Evolutionary conservation across 2,888 invertebrate genomes (phyloP).

Genomic region (Agriopis leucophaearia): DNA sequence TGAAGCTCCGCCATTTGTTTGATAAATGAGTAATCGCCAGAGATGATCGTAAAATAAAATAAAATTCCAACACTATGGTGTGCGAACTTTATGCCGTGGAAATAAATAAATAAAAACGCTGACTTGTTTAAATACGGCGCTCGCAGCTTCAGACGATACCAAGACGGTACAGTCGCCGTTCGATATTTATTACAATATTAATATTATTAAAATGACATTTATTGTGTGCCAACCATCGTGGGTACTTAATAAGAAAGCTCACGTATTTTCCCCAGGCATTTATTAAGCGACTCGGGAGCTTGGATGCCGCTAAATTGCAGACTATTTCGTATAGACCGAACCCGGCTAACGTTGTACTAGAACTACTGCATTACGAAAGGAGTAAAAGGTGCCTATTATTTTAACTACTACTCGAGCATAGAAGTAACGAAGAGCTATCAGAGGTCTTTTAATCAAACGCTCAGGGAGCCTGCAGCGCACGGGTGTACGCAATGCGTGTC

Average conservation of each 20-base stretch:
- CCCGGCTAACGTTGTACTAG: slow-evolving; percentile 34
- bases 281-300: slow-evolving; percentile 32
- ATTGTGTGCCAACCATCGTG: slow-evolving; percentile 52
- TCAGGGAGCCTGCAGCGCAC: slow-evolving; percentile 53
- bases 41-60: slow-evolving; percentile 61
- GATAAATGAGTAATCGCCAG: slow-evolving; percentile 71
- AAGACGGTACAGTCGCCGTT: slow-evolving; percentile 59
- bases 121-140: slow-evolving; percentile 60
- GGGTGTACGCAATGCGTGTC: slow-evolving; percentile 70
- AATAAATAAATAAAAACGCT: slow-evolving; percentile 70
- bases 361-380: slow-evolving; percentile 40
- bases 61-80: slow-evolving; percentile 58
- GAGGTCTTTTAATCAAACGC: slow-evolving; percentile 65
- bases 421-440: slow-evolving; percentile 56
- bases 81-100: slow-evolving; percentile 65
- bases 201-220: slow-evolving; percentile 65
- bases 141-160: slow-evolving; percentile 56
- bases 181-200: slow-evolving; percentile 64
- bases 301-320: slow-evolving; percentile 38
- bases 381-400: slow-evolving; percentile 43
- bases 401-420: slow-evolving; percentile 47
- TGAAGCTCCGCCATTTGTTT: slow-evolving; percentile 75
- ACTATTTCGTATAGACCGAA: slow-evolving; percentile 28
- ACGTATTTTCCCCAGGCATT: slow-evolving; percentile 26
- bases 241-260: slow-evolving; percentile 39